Evolutionary conservation across 2,113 vertebrate species (phyloP), one percentile per base, ranked within the genome.

Genomic region (Brachypodius melanocephalos): DNA sequence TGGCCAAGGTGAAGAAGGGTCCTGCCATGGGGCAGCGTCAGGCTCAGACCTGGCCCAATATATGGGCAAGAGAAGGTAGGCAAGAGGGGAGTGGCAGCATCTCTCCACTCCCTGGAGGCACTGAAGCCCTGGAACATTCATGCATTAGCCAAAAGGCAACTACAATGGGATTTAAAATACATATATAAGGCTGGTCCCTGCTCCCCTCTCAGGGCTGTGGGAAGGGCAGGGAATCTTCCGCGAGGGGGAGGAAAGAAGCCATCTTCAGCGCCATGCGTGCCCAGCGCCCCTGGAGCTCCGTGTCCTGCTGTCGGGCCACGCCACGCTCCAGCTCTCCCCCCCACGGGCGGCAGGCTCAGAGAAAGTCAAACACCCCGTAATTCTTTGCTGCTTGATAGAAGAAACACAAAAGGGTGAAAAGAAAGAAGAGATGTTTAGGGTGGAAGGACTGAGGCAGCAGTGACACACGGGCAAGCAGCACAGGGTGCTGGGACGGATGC

Each of bases 291-390:
- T 84, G 88, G 89, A 97, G 94, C 92, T 96, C 88, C 4, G 91
- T 84, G 90, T 97, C 97, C 96, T 97, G 94, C 94, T 95, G 94
- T 92, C 86, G 89, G 94, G 92, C 95, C 96, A 92, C 59, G 54
- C 89, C 89, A 88, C 0, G 91, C 96, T 94, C 93, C 93, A 86
- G 97, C 90, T 95, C 94, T 97, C 97, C 96, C 96, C 96, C 90
- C 98, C 97, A 94, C 3, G 16, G 91, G 97, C 82, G 81, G 97
- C 95, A 97, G 95, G 96, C 94, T 98, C 98, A 98, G 96, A 98
- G 98, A 98, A 98, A 98, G 98, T 98, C 98, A 98, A 98, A 98
- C 91, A 98, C 98, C 98, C 98, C 98, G 97, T 98, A 98, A 98
- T 97, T 98, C 98, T 98, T 98, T 97, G 98, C 98, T 98, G 98